Conservation (phyloP, 2,888 invertebrate genomes). For the Labia minor region DNA sequence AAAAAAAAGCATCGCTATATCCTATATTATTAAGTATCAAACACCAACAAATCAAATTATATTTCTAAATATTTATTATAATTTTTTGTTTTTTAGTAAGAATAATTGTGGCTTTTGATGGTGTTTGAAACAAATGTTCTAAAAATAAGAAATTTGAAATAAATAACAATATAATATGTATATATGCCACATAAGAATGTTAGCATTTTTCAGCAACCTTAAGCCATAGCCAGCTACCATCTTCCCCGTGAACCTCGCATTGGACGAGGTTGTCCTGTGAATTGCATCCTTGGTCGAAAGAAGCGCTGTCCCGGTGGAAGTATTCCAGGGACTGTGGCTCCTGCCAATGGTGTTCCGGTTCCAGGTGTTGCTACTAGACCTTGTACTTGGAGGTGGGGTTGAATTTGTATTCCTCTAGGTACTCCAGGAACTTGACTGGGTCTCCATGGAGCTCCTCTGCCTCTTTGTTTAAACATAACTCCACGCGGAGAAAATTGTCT, state of each 20-base stretch:
- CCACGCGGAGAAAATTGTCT: neutral
- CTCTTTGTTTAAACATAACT: neutral
- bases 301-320: neutral
- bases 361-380: neutral
- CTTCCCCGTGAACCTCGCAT: neutral
- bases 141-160: conserved; percentile 3
- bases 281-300: neutral
- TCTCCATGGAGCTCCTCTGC: neutral
- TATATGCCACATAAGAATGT: neutral
- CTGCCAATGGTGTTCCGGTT: neutral
- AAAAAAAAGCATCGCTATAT: neutral
- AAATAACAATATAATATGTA: neutral
- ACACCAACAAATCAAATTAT: neutral
- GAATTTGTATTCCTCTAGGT: too few species aligned
- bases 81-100: neutral
- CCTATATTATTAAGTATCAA: neutral
- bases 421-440: too few species aligned
- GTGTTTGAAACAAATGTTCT: neutral
- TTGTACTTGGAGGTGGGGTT: neutral
- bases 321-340: neutral
- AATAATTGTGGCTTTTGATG: neutral
- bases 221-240: neutral
- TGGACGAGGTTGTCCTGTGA: neutral
- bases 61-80: neutral
- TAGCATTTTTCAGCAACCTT: neutral